phyloP scores from a whole-genome alignment of 2,113 vertebrate genomes.

The Onychostruthus taczanowskii region DNA sequence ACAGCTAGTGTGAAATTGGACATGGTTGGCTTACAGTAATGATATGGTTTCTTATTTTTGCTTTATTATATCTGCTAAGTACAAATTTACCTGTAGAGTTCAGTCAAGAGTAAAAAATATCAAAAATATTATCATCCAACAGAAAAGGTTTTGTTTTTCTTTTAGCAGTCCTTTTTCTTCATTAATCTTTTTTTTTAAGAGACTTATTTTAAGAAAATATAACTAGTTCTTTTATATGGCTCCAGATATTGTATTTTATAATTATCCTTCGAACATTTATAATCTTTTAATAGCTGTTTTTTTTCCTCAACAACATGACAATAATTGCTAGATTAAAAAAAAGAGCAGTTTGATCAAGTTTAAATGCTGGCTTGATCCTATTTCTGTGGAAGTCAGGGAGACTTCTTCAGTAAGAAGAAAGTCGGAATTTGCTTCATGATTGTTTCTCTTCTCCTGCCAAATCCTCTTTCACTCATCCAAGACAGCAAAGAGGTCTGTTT shows the following conservation, averaged over 20 bases:
- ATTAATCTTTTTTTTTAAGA: neutral
- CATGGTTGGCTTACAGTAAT: neutral
- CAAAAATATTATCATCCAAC: neutral
- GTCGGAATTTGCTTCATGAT: neutral
- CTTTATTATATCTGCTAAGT: neutral
- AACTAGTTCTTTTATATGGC: neutral
- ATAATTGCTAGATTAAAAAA: constrained; percentile 41
- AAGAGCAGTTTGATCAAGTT: neutral
- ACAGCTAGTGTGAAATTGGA: neutral
- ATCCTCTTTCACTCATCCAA: constrained; percentile 39
- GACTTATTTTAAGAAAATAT: constrained; percentile 20
- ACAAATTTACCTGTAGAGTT: constrained; percentile 21
- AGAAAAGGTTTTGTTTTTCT: neutral
- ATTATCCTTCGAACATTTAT: constrained; percentile 34
- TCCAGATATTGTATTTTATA: constrained; percentile 12
- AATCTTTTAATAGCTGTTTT: constrained; percentile 44
- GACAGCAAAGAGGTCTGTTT: neutral
- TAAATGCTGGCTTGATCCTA: neutral
- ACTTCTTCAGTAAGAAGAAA: neutral
- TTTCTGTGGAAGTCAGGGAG: neutral
- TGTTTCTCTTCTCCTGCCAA: constrained; percentile 42
- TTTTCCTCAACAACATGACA: constrained; percentile 16
- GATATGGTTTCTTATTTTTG: constrained; percentile 16
- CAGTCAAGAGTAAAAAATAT: neutral
- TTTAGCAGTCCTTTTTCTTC: neutral